These are phyloP conservation scores for Eilema depressum DNA, from an alignment of 2,888 invertebrate species.

Conservation along the genomic window DNA sequence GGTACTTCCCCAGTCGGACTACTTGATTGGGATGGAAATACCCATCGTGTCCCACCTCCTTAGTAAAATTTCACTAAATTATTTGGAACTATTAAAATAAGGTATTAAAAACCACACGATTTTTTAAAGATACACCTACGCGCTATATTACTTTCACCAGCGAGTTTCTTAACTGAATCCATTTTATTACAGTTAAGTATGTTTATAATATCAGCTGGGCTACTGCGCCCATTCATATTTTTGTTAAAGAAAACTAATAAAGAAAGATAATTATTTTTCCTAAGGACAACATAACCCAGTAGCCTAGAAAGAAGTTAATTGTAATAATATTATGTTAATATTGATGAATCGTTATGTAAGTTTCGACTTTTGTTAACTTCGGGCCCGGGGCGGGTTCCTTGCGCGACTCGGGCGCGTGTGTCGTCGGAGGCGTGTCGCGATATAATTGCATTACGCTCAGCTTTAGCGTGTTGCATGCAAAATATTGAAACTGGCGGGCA, in stretches of 20 bases:
- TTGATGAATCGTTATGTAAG: background rate
- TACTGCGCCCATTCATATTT: too few relatives aligned
- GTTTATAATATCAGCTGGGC: too few relatives aligned
- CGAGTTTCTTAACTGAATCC: too few relatives aligned
- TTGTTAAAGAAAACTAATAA: background rate
- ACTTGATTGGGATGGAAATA: too few relatives aligned
- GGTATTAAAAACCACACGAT: too few relatives aligned
- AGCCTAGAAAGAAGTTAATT: background rate
- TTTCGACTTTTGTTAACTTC: conserved; percentile 25
- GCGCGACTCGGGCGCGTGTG: conserved; percentile 47
- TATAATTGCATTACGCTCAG: conserved; percentile 64
- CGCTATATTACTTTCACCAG: too few relatives aligned
- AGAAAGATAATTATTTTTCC: background rate
- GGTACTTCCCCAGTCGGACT: too few relatives aligned
- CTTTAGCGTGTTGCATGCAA: conserved; percentile 61
- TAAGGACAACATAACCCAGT: background rate
- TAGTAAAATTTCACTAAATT: too few relatives aligned
- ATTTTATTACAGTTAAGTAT: too few relatives aligned
- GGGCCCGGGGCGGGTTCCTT: conserved; percentile 31
- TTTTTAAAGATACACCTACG: too few relatives aligned
- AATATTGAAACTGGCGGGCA: conserved; percentile 64
- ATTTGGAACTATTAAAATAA: too few relatives aligned
- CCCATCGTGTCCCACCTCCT: too few relatives aligned
- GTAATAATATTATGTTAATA: background rate
- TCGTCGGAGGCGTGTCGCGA: conserved; percentile 48